These are phyloP conservation scores for Gouania willdenowi DNA, from an alignment of 2,797 vertebrate genomes.

Conservation along the genomic window DNA sequence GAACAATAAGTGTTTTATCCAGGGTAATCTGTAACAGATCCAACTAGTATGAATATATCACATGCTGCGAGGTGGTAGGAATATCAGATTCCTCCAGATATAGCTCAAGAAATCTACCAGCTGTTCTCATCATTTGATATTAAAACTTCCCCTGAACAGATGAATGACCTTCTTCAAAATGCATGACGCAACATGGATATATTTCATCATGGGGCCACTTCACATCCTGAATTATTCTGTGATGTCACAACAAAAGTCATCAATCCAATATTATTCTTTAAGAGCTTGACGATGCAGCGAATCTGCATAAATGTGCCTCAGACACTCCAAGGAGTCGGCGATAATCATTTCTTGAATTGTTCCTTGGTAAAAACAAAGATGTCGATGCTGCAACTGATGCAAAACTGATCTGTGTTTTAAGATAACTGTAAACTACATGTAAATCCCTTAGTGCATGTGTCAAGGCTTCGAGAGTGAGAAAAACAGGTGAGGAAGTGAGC, in stretches of 20 bases:
- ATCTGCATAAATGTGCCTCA: constrained; percentile 41
- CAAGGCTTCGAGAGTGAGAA: no score
- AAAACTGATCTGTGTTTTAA: no score
- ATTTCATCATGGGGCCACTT: constrained; percentile 33
- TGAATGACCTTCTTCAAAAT: constrained; percentile 30
- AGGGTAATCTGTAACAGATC: neutral
- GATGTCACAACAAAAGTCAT: constrained; percentile 33
- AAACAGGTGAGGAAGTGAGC: no score
- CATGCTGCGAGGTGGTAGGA: neutral
- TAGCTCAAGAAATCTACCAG: constrained; percentile 17
- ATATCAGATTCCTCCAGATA: constrained; percentile 41
- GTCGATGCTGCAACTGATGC: no score
- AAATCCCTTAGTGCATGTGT: no score
- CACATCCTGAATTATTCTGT: constrained; percentile 26
- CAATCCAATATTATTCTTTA: constrained; percentile 35
- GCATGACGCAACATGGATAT: constrained; percentile 36
- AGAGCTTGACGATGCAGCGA: constrained; percentile 28
- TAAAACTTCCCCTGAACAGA: constrained; percentile 29
- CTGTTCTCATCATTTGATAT: constrained; percentile 29
- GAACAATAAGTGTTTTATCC: neutral
- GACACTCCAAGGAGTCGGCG: no score
- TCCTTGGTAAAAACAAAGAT: no score
- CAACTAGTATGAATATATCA: neutral
- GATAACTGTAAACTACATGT: no score
- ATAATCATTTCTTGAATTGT: no score